These are phyloP conservation scores for Plectrocnemia conspersa DNA, from an alignment of 1,140 invertebrate genomes.

Conservation along the genomic window DNA sequence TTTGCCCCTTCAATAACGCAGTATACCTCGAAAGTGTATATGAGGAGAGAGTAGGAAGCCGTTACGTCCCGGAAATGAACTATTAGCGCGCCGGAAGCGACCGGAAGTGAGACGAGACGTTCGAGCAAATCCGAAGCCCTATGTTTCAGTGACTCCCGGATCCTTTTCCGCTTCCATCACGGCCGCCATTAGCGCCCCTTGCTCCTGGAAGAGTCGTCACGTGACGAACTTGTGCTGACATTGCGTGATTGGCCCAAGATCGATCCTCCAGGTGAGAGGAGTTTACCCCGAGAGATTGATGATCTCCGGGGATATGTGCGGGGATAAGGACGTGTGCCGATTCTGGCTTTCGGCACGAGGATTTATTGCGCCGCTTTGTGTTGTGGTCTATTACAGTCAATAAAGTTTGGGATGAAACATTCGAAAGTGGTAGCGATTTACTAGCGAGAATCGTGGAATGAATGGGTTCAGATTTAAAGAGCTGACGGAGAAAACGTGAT, in stretches of 20 bases:
- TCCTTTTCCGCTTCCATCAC: conserved; percentile 13
- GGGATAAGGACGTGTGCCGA: too few relatives aligned
- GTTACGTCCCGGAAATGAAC: conserved; percentile 28
- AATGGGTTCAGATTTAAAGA: too few relatives aligned
- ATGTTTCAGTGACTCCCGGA: conserved; percentile 15
- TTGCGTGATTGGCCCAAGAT: not conserved
- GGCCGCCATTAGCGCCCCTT: conserved; percentile 11
- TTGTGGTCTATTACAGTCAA: too few relatives aligned
- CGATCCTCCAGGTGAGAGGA: too few relatives aligned
- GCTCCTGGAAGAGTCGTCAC: not conserved
- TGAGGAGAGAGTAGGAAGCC: conserved; percentile 8
- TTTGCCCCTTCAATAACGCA: not conserved
- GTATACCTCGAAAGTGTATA: conserved; percentile 7
- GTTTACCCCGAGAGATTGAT: too few relatives aligned
- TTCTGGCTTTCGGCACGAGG: too few relatives aligned
- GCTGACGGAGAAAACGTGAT: too few relatives aligned
- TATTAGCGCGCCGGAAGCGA: conserved; percentile 24
- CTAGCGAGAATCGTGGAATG: too few relatives aligned
- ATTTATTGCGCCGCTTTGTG: too few relatives aligned
- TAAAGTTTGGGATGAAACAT: too few relatives aligned
- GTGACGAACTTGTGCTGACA: conserved; percentile 1
- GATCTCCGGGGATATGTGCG: too few relatives aligned
- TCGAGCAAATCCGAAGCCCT: conserved; percentile 2
- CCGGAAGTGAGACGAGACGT: conserved; percentile 26
- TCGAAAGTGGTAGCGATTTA: too few relatives aligned